phyloP scores from a whole-genome alignment of 2,888 invertebrate species.

The Sarcophaga caerulescens region DNA sequence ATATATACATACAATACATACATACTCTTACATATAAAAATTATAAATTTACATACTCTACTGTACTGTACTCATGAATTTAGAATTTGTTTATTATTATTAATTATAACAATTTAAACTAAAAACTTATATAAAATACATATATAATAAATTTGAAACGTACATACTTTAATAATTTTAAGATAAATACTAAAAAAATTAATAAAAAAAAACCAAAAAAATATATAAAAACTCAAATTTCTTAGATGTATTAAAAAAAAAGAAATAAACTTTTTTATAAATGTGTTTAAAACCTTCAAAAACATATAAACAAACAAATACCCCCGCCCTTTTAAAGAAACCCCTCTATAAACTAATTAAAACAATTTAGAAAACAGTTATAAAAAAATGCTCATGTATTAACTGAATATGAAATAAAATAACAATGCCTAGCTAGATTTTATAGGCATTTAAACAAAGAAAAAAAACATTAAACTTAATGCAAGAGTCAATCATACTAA shows the following conservation, averaged over 20 bases:
- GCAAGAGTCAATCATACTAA: slow-evolving; percentile 61
- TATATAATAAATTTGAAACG: background rate
- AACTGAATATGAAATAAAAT: background rate
- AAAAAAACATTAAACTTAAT: slow-evolving; percentile 5
- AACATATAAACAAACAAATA: slow-evolving; percentile 18
- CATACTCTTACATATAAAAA: too few species aligned
- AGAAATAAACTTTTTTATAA: slow-evolving; percentile 50
- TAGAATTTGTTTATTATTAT: slow-evolving; percentile 26
- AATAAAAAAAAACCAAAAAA: slow-evolving; percentile 22
- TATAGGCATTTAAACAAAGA: slow-evolving; percentile 11
- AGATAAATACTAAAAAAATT: slow-evolving; percentile 11
- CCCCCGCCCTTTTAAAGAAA: slow-evolving; percentile 27
- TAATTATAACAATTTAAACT: background rate
- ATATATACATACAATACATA: slow-evolving; percentile 1
- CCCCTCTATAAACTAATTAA: background rate
- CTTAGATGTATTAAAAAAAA: slow-evolving; percentile 54
- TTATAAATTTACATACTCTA: too few species aligned
- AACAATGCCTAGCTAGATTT: slow-evolving; percentile 56
- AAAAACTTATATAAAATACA: background rate
- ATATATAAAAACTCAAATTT: background rate
- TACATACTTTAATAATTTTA: slow-evolving; percentile 1
- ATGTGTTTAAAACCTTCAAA: slow-evolving; percentile 43
- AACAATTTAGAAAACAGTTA: background rate
- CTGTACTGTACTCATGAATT: slow-evolving; percentile 9
- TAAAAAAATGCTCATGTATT: slow-evolving; percentile 45